Evolutionary conservation across 1,140 invertebrate species (phyloP), one percentile per base, ranked within the genome.

Genomic region (Bombus waltoni): DNA sequence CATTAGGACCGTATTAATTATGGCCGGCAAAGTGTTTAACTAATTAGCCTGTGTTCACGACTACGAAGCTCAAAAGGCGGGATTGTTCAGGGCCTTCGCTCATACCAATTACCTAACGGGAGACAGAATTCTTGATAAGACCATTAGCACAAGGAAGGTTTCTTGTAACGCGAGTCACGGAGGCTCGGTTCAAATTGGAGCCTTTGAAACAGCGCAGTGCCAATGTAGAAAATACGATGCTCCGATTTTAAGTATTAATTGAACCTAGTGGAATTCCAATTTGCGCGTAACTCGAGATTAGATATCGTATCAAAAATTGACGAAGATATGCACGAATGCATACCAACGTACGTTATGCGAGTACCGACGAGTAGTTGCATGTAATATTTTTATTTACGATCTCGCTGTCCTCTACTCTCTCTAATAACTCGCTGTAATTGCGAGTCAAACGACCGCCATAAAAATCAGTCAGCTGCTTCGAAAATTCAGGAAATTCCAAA

Each of bases 1-100:
- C 83, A 85, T 85, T 85, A 85, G 76, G 77, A 85, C 68, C 83
- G 76, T 80, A 85, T 72, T 85, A 85, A 85, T 85, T 85, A 85
- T 85, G 68, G 35, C 40, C 53, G n/a, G 83, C 66, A 44, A 80
- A 80, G 76, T 80, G 68, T 72, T 85, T 85, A 85, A 85, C 68
- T 80, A 72, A 85, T 85, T 85, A 85, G 40, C 57, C 38, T 53
- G 66, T 53, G 76, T 44, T 85, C 83, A 44, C 44, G 35, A 70
- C 13, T 47, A 32, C 6, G 57, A 18, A 44, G 32, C 76, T 32
- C 22, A 44, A 76, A n/a, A 47, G 42, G 42, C 4, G 68, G 35
- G 72, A 80, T 47, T 80, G 68, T 65, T 35, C 68, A 1, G 4
- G 32, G 25, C 35, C 62, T 40, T n/a, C 47, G 75, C 35, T 70